A percentile compares a stretch with the other conserved stretches of the same genome.
Conservation (phyloP, 2,113 vertebrate species). For the Dendropsophus ebraccatus region DNA sequence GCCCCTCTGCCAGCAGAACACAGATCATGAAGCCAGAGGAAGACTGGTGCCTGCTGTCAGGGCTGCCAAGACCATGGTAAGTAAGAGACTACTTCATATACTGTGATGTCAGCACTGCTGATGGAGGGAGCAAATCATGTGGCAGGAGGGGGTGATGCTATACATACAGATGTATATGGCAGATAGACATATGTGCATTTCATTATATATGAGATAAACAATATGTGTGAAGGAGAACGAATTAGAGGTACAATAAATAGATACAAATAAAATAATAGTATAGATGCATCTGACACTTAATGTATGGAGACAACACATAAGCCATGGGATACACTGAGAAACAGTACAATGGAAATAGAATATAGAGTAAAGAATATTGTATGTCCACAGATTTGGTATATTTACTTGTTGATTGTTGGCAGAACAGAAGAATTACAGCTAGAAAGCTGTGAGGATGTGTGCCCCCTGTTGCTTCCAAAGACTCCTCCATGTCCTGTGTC, state of each 20-base stretch:
- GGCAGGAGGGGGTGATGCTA: neutral
- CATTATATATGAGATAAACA: too few species aligned
- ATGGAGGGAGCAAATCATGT: neutral
- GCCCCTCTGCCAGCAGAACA: neutral
- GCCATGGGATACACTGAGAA: neutral
- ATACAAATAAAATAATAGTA: neutral
- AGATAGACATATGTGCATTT: neutral
- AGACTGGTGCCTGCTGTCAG: conserved; percentile 6
- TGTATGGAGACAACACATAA: neutral
- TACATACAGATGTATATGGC: neutral
- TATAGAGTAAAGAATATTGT: too few species aligned
- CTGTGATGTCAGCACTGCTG: conserved; percentile 22
- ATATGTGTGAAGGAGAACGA: too few species aligned
- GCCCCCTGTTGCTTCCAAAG: conserved; percentile 8
- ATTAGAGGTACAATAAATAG: neutral
- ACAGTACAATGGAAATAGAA: neutral
- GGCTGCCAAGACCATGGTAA: neutral
- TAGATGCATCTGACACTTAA: neutral
- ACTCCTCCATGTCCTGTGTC: neutral
- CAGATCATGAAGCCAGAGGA: neutral
- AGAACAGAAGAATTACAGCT: neutral
- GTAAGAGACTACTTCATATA: conserved; percentile 20
- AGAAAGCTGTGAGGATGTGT: neutral
- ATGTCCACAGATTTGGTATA: neutral
- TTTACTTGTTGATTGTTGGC: neutral